phyloP scores from a whole-genome alignment of 1,140 invertebrate species.

The Neomicropteryx cornuta region DNA sequence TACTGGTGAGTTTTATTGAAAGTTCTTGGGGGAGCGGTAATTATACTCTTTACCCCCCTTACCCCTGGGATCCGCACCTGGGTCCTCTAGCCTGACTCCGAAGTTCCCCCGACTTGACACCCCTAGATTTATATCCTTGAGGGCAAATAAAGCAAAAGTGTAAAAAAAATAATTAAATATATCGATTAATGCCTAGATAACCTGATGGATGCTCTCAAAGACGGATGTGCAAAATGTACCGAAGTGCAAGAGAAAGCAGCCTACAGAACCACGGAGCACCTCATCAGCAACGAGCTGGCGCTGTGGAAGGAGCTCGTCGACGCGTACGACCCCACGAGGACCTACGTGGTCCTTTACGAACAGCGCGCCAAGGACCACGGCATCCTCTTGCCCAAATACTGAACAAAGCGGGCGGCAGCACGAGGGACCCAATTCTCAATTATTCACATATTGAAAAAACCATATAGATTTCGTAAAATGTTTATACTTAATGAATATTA shows the following conservation, averaged over 20 bases:
- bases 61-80: too few relatives aligned
- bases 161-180: too few relatives aligned
- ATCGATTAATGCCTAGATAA: too few relatives aligned
- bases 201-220: conserved; percentile 48
- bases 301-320: conserved; percentile 42
- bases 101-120: too few relatives aligned
- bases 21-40: too few relatives aligned
- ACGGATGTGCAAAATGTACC: conserved; percentile 50
- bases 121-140: too few relatives aligned
- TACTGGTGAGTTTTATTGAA: too few relatives aligned
- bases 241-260: conserved; percentile 42
- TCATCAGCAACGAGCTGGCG: conserved; percentile 43
- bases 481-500: neutral
- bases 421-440: too few relatives aligned
- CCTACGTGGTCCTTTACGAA: conserved; percentile 45
- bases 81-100: too few relatives aligned
- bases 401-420: too few relatives aligned
- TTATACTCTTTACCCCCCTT: too few relatives aligned
- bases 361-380: conserved; percentile 34
- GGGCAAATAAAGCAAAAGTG: too few relatives aligned
- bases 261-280: conserved; percentile 34
- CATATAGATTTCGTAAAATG: conserved; percentile 4
- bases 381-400: conserved; percentile 19
- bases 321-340: conserved; percentile 49
- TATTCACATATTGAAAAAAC: conserved; percentile 6